These are phyloP conservation scores for Hypolimnas misippus DNA, from an alignment of 2,888 invertebrate species.

Conservation along the genomic window DNA sequence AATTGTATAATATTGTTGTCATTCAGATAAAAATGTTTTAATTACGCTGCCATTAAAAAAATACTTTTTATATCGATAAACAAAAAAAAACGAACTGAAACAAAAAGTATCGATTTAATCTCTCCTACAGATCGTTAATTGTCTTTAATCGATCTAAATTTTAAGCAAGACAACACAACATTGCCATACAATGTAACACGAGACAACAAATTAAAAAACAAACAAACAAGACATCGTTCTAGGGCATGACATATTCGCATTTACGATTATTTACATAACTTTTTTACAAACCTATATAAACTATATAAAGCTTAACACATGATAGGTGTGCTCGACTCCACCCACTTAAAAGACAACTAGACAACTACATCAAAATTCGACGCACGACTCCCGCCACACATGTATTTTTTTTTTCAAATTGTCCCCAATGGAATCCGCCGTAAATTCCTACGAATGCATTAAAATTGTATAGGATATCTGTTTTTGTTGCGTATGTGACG, in stretches of 20 bases:
- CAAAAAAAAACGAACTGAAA: not conserved
- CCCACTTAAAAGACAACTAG: conserved; percentile 48
- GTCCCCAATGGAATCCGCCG: conserved; percentile 68
- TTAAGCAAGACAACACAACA: not conserved
- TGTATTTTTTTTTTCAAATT: conserved; percentile 56
- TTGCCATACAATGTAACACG: not conserved
- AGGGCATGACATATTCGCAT: not conserved
- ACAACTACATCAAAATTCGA: conserved; percentile 62
- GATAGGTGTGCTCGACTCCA: conserved; percentile 47
- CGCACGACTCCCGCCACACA: conserved; percentile 59
- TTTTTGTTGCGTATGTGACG: conserved; percentile 69
- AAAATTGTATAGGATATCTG: conserved; percentile 75
- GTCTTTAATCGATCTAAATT: not conserved
- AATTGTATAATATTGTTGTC: no score
- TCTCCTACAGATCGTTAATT: not conserved
- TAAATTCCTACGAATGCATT: conserved; percentile 76
- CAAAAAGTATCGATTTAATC: not conserved
- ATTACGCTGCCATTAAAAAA: no score
- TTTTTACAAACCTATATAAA: conserved; percentile 14
- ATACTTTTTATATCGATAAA: no score
- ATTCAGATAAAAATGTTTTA: no score
- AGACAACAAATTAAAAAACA: not conserved
- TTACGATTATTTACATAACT: conserved; percentile 26
- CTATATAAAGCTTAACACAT: conserved; percentile 23
- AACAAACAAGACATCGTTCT: not conserved